Base-by-base conservation (phyloP, 2,797 vertebrate species). In the Bovichtus variegatus region DNA sequence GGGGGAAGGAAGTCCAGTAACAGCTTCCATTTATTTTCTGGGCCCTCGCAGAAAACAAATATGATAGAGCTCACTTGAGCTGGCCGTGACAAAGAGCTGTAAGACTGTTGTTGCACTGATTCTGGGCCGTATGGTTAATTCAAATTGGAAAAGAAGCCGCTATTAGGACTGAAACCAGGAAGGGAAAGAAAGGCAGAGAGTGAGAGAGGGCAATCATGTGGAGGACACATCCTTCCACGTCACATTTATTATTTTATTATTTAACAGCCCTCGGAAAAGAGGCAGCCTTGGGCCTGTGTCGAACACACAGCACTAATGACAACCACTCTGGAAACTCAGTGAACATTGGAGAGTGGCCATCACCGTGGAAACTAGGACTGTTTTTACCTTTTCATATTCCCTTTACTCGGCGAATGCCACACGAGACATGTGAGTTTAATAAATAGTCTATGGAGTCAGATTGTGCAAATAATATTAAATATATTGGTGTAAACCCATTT, bases 171-270 rank as follows among this genome's bases (percentile, higher is more conserved):
- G 44, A 15, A 25, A 46, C 43, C 23, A 51, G 50, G 63, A 77
- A 74, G 21, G 53, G 55, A 69, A 46, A 74, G 40, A 50, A 53
- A 73, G 47, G 73, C 2, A 38, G 43, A 36, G 25, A 36, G 51
- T 53, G 51, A 60, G 59, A 66, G 73, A 68, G 80, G 67, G 87
- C 77, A 86, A 83, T 89, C 88, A 92, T 85, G 80, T 88, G 49
- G 78, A 91, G 90, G 91, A 88, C 82, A 87, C 81, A 85, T 94
- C 89, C 88, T 84, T 93, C 89, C 92, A 88, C 87, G 68, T 91
- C 87, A 87, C 85, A 76, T 91, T 92, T 90, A 92, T 91, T 92
- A 90, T 92, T 91, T 92, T 87, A 84, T 82, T n/a, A n/a, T n/a
- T n/a, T n/a, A 90, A 80, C 89, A 83, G 88, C 72, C 76, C 74